Percentiles rank a stretch among this genome's conserved stretches.
phyloP scores from a whole-genome alignment of 2,888 invertebrate genomes.

The Volucella inanis region DNA sequence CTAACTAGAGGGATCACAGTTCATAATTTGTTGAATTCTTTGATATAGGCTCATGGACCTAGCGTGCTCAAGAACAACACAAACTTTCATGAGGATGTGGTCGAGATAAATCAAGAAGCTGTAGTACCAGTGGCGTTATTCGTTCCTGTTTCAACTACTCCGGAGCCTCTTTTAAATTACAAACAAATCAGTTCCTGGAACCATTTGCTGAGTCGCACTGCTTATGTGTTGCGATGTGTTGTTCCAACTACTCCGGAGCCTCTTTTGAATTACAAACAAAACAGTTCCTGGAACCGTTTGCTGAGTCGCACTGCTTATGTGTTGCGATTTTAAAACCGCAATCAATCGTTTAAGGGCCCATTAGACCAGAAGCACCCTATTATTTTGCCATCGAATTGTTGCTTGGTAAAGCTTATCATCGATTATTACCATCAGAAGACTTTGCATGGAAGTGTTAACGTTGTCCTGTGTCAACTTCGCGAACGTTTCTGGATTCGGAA shows the following conservation, averaged over 20 bases:
- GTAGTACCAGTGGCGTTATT: slow-evolving; percentile 14
- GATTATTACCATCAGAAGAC: slow-evolving; percentile 30
- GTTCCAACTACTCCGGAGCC: background rate
- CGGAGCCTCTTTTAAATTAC: slow-evolving; percentile 13
- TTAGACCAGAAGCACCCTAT: slow-evolving; percentile 17
- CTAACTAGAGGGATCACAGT: slow-evolving; percentile 16
- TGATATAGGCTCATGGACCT: slow-evolving; percentile 7
- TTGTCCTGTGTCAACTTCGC: background rate
- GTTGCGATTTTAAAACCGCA: slow-evolving; percentile 9
- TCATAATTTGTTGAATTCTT: background rate
- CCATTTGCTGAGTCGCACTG: slow-evolving; percentile 26
- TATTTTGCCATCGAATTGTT: slow-evolving; percentile 14
- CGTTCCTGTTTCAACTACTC: background rate
- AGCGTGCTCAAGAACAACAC: slow-evolving; percentile 1
- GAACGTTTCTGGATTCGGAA: slow-evolving; percentile 26
- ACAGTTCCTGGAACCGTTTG: slow-evolving; percentile 39
- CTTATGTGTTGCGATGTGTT: too few relatives aligned
- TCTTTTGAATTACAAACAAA: slow-evolving; percentile 9
- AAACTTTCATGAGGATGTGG: slow-evolving; percentile 2
- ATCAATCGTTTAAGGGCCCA: background rate
- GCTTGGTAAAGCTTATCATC: slow-evolving; percentile 22
- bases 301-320: slow-evolving; percentile 25
- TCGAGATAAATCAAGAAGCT: background rate
- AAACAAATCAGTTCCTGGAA: slow-evolving; percentile 35
- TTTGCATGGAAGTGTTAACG: slow-evolving; percentile 23